Base-by-base conservation (phyloP, 2,888 invertebrate species). In the Thymelicus acteon region DNA sequence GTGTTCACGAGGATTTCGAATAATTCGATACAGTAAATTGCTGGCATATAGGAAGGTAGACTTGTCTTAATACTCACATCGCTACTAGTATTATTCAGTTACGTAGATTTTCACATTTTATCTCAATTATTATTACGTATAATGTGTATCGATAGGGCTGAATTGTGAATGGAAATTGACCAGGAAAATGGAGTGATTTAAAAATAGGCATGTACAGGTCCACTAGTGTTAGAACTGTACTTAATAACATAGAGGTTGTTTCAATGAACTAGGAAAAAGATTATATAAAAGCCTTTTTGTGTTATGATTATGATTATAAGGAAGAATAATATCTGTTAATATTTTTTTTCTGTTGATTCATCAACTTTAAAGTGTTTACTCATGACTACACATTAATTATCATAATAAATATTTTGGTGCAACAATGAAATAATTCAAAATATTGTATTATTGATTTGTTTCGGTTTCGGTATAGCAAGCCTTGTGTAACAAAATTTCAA, bases 1-100 rank as follows among this genome's bases (percentile, higher is more conserved):
- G 73, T 73, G 73, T 78, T 76, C 74, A 76, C 8, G 40, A 47
- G 48, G 37, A 63, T 47, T 61, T 61, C 54, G 49, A 60, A 63
- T 15, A 63, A 37, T 44, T 61, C 47, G 24, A 52, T 60, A 40
- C 48, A 40, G 62, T 65, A 70, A 49, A 57, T 72, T 67, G 70
- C 57, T 67, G 62, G 60, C 49, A 72, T 47, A 64, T 70, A 72
- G 58, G 44, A 72, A 60, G 44, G 70, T 64, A 70, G 68, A 31
- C 40, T 58, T 63, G 58, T 60, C 52, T 60, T 65, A 71, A 71
- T 71, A 71, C 70, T 71, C 70, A 71, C 65, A 60, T 65, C 60
- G 60, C 65, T 64, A 64, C 40, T 65, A 71, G 65, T 61, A 61
- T 47, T 61, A 44, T 71, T 71, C 65, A 10, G 65, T 71, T 71